Evolutionary conservation across 2,888 invertebrate species (phyloP).

Genomic region (Meandrusa payeni): DNA sequence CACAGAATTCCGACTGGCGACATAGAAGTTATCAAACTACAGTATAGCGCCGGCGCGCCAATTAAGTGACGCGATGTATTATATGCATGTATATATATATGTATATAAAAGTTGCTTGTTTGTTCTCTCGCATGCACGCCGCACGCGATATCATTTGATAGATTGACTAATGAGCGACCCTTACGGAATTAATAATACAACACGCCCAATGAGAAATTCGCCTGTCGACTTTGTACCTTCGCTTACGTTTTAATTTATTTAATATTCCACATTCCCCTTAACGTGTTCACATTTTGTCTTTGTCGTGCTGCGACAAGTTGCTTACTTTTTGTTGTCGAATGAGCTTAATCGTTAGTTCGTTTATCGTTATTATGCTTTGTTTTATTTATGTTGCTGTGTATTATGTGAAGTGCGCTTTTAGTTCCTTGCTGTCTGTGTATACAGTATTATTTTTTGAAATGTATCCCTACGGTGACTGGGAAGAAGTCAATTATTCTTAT

Average conservation of each 20-base stretch:
- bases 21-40: slow-evolving; percentile 16
- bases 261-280: slow-evolving; percentile 5
- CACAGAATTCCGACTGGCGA: slow-evolving; percentile 7
- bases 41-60: slow-evolving; percentile 17
- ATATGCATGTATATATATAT: no score
- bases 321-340: background rate
- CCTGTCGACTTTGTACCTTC: slow-evolving; percentile 27
- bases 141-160: slow-evolving; percentile 41
- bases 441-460: no score
- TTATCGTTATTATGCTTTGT: background rate
- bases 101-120: slow-evolving; percentile 22
- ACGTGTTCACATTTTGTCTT: slow-evolving; percentile 7
- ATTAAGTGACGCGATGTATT: slow-evolving; percentile 18
- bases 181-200: slow-evolving; percentile 31
- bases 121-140: slow-evolving; percentile 23
- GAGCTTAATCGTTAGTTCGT: background rate
- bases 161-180: slow-evolving; percentile 54
- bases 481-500: no score
- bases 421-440: no score
- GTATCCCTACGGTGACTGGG: no score
- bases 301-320: slow-evolving; percentile 5
- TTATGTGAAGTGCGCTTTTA: no score
- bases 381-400: background rate
- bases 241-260: slow-evolving; percentile 25
- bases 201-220: slow-evolving; percentile 33